A percentile compares a stretch with the other conserved stretches of the same genome.
These are phyloP conservation scores for Anthopleura sola DNA, from an alignment of 64 coral and sea anemone species.

Conservation along the genomic window DNA sequence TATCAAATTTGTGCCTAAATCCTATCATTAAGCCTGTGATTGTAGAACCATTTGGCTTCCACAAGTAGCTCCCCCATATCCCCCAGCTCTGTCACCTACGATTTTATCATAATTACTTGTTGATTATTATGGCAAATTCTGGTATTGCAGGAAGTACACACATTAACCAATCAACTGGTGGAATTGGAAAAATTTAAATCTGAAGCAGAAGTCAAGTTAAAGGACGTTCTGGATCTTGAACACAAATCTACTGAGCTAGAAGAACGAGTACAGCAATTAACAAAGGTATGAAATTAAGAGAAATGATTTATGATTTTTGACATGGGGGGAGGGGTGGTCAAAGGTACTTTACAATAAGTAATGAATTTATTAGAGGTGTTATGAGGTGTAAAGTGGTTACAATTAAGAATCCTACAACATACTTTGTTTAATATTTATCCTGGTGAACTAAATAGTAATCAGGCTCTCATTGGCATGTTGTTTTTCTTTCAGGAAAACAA, in stretches of 20 bases:
- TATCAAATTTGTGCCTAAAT: too few relatives aligned
- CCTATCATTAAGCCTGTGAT: too few relatives aligned
- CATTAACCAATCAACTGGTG: conserved; percentile 24
- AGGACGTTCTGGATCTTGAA: conserved; percentile 39
- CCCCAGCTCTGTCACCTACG: too few relatives aligned
- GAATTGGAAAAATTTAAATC: conserved; percentile 39
- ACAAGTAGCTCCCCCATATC: too few relatives aligned
- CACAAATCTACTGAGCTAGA: conserved; percentile 46
- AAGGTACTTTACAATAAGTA: too few relatives aligned
- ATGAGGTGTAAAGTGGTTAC: too few relatives aligned
- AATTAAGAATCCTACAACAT: too few relatives aligned
- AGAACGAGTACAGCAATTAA: conserved; percentile 42
- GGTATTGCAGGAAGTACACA: conserved; percentile 22
- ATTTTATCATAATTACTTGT: not conserved
- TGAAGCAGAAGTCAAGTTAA: conserved; percentile 45
- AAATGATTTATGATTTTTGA: not conserved
- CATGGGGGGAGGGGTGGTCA: too few relatives aligned
- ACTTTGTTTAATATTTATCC: not conserved
- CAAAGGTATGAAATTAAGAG: conserved; percentile 10
- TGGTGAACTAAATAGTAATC: not conserved
- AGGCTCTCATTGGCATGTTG: not conserved
- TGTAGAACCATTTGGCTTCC: too few relatives aligned
- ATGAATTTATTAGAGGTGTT: too few relatives aligned
- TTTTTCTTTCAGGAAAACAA: conserved; percentile 53
- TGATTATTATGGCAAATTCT: not conserved